Percentiles rank a stretch among this genome's conserved stretches.
Evolutionary conservation across 2,113 vertebrate genomes (phyloP).

Genomic region (Odobenus rosmarus): DNA sequence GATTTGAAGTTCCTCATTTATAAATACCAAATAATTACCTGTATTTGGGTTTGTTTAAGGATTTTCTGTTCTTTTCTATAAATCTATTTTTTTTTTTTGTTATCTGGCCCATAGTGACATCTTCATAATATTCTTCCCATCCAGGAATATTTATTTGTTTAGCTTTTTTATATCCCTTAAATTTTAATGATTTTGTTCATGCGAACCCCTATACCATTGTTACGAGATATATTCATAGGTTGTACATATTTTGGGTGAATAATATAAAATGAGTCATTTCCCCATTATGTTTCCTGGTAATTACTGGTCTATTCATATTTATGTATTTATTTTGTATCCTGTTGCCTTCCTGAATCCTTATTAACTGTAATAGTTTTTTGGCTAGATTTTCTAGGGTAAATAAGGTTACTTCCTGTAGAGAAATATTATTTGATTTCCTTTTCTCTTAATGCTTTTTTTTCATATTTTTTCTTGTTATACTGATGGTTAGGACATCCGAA

Average conservation of each 20-base stretch:
- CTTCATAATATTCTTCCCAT: background rate
- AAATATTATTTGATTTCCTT: background rate
- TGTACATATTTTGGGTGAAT: background rate
- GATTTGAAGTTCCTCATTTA: background rate
- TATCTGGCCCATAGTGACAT: background rate
- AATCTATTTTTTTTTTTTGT: background rate
- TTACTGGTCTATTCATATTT: background rate
- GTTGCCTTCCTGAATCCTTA: background rate
- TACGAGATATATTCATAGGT: background rate
- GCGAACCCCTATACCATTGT: background rate
- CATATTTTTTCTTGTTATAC: background rate
- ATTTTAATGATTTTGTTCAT: background rate
- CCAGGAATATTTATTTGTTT: background rate
- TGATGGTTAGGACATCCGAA: background rate
- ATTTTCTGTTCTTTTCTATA: background rate
- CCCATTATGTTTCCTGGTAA: background rate
- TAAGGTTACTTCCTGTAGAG: background rate
- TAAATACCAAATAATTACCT: background rate
- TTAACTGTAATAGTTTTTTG: background rate
- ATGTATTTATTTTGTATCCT: background rate
- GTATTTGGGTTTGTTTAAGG: background rate
- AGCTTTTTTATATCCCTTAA: background rate
- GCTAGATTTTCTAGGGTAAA: constrained; percentile 22
- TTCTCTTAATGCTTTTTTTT: background rate
- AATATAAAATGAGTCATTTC: background rate